phyloP scores from a whole-genome alignment of 2,888 invertebrate genomes.

The Kryphioiulus occultus region DNA sequence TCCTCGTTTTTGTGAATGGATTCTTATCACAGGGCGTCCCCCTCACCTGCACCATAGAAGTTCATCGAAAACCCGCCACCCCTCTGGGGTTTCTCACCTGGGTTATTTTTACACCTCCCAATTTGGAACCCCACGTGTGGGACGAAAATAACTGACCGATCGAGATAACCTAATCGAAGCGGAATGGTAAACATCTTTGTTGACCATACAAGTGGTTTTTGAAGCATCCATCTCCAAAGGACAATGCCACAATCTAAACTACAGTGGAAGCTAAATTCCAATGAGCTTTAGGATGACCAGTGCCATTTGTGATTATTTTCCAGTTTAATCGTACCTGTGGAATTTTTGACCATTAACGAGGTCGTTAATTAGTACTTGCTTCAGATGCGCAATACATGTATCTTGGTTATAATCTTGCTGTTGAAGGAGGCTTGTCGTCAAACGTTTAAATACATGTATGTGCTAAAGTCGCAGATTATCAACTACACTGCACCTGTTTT shows the following conservation, averaged over 20 bases:
- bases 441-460: no score
- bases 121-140: neutral
- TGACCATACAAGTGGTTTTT: no score
- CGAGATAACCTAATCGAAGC: neutral
- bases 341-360: neutral
- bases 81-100: neutral
- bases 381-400: neutral
- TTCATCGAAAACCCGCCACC: no score
- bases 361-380: neutral
- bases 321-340: neutral
- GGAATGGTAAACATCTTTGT: no score
- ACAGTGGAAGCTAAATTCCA: no score
- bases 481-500: no score
- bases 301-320: no score
- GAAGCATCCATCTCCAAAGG: no score
- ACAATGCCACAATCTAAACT: no score
- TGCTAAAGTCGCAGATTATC: no score
- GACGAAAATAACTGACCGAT: neutral
- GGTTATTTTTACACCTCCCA: neutral
- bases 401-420: neutral
- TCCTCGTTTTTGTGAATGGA: conserved; percentile 8
- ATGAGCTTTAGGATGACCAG: no score
- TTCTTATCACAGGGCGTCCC: neutral
- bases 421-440: neutral
- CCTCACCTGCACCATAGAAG: neutral